Percentiles rank a stretch among this genome's conserved stretches.
Conservation (phyloP, 2,888 invertebrate species). For the Sceliomorpha sp. region DNA sequence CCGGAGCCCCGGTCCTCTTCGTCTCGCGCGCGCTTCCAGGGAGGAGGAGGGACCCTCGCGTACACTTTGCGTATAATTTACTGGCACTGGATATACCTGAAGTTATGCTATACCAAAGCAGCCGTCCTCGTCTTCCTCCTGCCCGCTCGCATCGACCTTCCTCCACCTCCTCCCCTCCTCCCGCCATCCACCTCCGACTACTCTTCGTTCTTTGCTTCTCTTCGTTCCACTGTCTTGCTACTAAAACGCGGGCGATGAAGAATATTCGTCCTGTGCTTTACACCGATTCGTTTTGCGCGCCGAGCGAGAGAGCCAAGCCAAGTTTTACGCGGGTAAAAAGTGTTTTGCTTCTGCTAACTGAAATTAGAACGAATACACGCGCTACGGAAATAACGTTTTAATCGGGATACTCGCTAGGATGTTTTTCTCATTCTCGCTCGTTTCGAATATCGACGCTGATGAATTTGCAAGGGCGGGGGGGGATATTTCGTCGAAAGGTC, state of each 20-base stretch:
- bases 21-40: conserved; percentile 53
- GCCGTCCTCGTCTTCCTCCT: conserved; percentile 36
- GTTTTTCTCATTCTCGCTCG: too few relatives aligned
- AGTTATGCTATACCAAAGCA: conserved; percentile 69
- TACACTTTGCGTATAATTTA: conserved; percentile 81
- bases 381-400: too few relatives aligned
- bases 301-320: conserved; percentile 3
- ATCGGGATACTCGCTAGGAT: too few relatives aligned
- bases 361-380: conserved; percentile 5
- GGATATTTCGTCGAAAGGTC: too few relatives aligned
- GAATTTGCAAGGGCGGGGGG: too few relatives aligned
- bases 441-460: too few relatives aligned
- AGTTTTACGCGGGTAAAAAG: conserved; percentile 12
- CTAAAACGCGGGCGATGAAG: conserved; percentile 37
- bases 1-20: too few relatives aligned
- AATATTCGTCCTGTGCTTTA: conserved; percentile 30
- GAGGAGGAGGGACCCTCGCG: conserved; percentile 71
- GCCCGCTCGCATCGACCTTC: conserved; percentile 3
- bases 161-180: not conserved
- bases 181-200: too few relatives aligned
- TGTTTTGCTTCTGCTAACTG: conserved; percentile 14
- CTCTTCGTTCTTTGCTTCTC: conserved; percentile 34
- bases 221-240: conserved; percentile 28
- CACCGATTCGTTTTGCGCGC: conserved; percentile 20
- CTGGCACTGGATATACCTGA: conserved; percentile 80